Percentiles rank a stretch among this genome's conserved stretches.
phyloP scores from a whole-genome alignment of 2,113 vertebrate species.

The Ailurus styani region DNA sequence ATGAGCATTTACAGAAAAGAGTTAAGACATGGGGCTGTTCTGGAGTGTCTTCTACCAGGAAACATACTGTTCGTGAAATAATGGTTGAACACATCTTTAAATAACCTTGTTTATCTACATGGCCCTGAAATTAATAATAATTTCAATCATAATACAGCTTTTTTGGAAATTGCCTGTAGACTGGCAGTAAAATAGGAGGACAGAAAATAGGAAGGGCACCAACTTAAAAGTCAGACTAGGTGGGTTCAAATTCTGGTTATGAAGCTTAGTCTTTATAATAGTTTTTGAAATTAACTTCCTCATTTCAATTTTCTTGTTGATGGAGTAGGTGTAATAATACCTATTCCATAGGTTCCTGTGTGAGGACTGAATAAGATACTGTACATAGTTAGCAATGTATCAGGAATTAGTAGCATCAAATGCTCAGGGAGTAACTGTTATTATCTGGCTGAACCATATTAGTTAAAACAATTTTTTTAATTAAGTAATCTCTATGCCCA shows the following conservation, averaged over 20 bases:
- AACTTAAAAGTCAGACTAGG: not conserved
- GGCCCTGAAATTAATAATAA: conserved; percentile 9
- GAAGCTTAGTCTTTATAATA: not conserved
- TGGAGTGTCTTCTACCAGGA: not conserved
- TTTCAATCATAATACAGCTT: not conserved
- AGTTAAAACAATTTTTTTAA: not conserved
- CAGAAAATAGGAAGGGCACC: not conserved
- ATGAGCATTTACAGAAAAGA: not conserved
- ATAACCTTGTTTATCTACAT: not conserved
- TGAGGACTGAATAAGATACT: not conserved
- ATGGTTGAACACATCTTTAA: not conserved
- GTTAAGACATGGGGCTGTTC: not conserved
- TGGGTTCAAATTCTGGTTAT: not conserved
- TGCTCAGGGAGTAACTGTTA: not conserved
- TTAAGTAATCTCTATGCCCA: not conserved
- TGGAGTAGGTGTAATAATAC: not conserved
- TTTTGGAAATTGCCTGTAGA: conserved; percentile 8
- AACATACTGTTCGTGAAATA: not conserved
- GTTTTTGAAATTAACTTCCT: conserved; percentile 15
- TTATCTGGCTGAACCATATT: not conserved
- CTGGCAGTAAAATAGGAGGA: no score
- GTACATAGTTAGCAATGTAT: not conserved
- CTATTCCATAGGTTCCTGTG: not conserved
- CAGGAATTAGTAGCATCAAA: not conserved
- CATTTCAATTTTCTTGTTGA: not conserved